phyloP scores from a whole-genome alignment of 2,888 invertebrate genomes.

The Ichneumon xanthorius region DNA sequence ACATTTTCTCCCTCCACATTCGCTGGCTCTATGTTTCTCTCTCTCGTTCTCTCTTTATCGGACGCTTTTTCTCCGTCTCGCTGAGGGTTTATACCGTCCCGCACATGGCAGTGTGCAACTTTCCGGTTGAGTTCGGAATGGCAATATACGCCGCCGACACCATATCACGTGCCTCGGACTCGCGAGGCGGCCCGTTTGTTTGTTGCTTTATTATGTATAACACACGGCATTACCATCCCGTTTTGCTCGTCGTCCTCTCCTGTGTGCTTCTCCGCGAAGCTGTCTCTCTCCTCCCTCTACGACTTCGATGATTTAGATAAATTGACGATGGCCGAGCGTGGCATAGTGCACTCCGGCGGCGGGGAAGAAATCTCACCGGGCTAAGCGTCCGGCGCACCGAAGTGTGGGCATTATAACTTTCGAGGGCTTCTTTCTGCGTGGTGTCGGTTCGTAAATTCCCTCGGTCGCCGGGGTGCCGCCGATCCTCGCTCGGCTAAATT shows the following conservation, averaged over 20 bases:
- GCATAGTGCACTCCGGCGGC: slow-evolving; percentile 24
- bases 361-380: slow-evolving; percentile 8
- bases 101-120: slow-evolving; percentile 26
- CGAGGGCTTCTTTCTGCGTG: slow-evolving; percentile 11
- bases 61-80: not conserved
- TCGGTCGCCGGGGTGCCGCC: not conserved
- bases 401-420: slow-evolving; percentile 34
- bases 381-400: slow-evolving; percentile 5
- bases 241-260: slow-evolving; percentile 45
- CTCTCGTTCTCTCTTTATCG: not conserved
- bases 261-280: not conserved
- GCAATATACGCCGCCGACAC: slow-evolving; percentile 58
- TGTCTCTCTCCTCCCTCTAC: not conserved
- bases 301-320: slow-evolving; percentile 78
- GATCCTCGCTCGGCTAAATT: slow-evolving; percentile 17
- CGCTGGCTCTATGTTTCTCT: too few species aligned
- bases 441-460: slow-evolving; percentile 31
- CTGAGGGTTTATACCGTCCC: not conserved
- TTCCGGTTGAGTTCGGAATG: slow-evolving; percentile 50
- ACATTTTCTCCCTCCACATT: slow-evolving; percentile 12
- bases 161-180: slow-evolving; percentile 51
- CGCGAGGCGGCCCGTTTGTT: slow-evolving; percentile 69
- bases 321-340: slow-evolving; percentile 71
- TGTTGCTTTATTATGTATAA: slow-evolving; percentile 77
- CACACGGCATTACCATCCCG: slow-evolving; percentile 72